Base-by-base conservation (phyloP, 2,888 invertebrate genomes). In the Mimumesa dahlbomi region DNA sequence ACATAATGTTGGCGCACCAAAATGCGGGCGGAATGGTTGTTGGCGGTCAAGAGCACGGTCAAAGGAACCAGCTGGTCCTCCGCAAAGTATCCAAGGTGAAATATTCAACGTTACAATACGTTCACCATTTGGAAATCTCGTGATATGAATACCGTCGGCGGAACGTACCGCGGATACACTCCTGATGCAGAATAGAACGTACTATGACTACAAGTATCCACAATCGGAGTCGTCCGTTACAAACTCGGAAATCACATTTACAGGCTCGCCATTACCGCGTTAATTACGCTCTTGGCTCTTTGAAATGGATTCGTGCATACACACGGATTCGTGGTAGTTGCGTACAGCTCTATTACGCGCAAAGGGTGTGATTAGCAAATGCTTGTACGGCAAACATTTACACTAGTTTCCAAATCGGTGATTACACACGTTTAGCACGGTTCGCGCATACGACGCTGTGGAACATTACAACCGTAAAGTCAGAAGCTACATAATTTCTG, bases 21-120 rank as follows among this genome's bases (percentile, higher is more conserved):
- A 78, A 75, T 70, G 59, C 75, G 69, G 65, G 72, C 34, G 45
- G 29, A 49, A 48, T 25, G 36, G 18, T 42, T 19, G 36, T 7
- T 38, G 56, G 25, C 63, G 68, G 66, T 77, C 74, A 75, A 75
- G 72, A 69, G 54, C 77, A 62, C 34, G 72, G 50, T 63, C 73
- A 42, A 34, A 36, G 64, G 29, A 54, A 64, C 61, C 67, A 64
- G 54, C 59, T 59, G 31, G 58, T 65, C n/a, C n/a, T n/a, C n/a
- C n/a, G n/a, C n/a, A n/a, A n/a, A n/a, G n/a, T n/a, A n/a, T n/a
- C n/a, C n/a, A n/a, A n/a, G n/a, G n/a, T n/a, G n/a, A n/a, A n/a
- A n/a, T n/a, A n/a, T n/a, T n/a, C n/a, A n/a, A n/a, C n/a, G n/a
- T n/a, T n/a, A n/a, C n/a, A n/a, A n/a, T n/a, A n/a, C n/a, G n/a